A percentile compares a stretch with the other conserved stretches of the same genome.
Conservation (phyloP, 2,113 vertebrate genomes). For the Numida meleagris region DNA sequence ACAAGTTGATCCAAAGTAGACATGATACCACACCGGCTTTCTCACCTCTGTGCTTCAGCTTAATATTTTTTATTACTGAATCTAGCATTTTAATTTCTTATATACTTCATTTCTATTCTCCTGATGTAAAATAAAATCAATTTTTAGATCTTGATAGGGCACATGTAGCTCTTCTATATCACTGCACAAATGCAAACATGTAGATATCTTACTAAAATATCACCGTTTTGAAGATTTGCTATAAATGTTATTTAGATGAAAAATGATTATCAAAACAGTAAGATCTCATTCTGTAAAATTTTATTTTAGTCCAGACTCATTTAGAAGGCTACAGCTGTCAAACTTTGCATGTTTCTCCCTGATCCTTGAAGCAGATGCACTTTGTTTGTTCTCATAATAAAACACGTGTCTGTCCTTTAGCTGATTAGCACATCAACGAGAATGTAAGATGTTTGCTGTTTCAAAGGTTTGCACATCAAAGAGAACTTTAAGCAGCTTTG, state of each 20-base stretch:
- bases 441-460: slow-evolving; percentile 41
- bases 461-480: slow-evolving; percentile 47
- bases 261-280: slow-evolving; percentile 41
- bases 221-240: background rate
- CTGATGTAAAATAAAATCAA: background rate
- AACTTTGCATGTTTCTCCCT: slow-evolving; percentile 1
- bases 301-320: slow-evolving; percentile 33
- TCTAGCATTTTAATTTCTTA: slow-evolving; percentile 50
- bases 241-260: slow-evolving; percentile 56
- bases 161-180: background rate
- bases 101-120: slow-evolving; percentile 51
- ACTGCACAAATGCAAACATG: slow-evolving; percentile 20
- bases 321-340: slow-evolving; percentile 45
- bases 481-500: slow-evolving; percentile 21
- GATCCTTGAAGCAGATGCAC: slow-evolving; percentile 62
- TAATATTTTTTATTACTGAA: slow-evolving; percentile 46
- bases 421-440: slow-evolving; percentile 56
- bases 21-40: background rate
- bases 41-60: background rate
- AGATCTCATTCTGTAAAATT: slow-evolving; percentile 17
- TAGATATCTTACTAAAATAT: slow-evolving; percentile 57
- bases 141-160: slow-evolving; percentile 34
- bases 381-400: slow-evolving; percentile 57
- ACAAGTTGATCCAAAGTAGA: slow-evolving; percentile 2
- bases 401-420: slow-evolving; percentile 51